phyloP scores from a whole-genome alignment of 2,113 vertebrate species.

The Anarrhichthys ocellatus region DNA sequence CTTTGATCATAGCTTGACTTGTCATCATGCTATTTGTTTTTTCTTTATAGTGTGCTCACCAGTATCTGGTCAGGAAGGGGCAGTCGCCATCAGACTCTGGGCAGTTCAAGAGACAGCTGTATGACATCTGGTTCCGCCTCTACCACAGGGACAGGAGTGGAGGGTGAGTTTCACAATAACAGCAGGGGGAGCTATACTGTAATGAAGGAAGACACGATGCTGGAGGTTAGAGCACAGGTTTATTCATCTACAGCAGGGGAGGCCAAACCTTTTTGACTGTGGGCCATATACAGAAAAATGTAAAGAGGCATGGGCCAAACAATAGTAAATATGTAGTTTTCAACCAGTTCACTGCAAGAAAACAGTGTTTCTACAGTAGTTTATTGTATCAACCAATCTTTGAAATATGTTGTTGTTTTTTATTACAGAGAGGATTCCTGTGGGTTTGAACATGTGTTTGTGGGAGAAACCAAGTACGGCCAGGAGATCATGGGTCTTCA shows the following conservation, averaged over 20 bases:
- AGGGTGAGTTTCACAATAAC: constrained; percentile 79
- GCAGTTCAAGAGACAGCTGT: constrained; percentile 88
- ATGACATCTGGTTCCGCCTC: constrained; percentile 89
- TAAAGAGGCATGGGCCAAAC: neutral
- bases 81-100: constrained; percentile 70
- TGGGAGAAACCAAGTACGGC: constrained; percentile 86
- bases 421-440: constrained; percentile 86
- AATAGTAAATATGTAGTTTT: neutral
- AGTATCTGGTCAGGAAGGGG: constrained; percentile 84
- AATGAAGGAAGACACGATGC: neutral
- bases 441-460: constrained; percentile 92
- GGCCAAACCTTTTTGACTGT: neutral
- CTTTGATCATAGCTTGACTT: neutral
- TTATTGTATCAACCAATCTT: neutral
- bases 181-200: constrained; percentile 32
- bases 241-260: neutral
- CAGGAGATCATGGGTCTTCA: constrained; percentile 87
- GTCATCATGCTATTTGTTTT: neutral
- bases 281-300: neutral
- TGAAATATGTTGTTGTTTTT: constrained; percentile 19
- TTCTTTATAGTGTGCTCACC: constrained; percentile 82
- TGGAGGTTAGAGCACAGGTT: neutral
- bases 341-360: neutral
- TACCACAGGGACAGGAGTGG: constrained; percentile 83
- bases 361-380: neutral